A percentile compares a stretch with the other conserved stretches of the same genome.
These are phyloP conservation scores for Cyanoliseus patagonus DNA, from an alignment of 2,113 vertebrate genomes.

Conservation along the genomic window DNA sequence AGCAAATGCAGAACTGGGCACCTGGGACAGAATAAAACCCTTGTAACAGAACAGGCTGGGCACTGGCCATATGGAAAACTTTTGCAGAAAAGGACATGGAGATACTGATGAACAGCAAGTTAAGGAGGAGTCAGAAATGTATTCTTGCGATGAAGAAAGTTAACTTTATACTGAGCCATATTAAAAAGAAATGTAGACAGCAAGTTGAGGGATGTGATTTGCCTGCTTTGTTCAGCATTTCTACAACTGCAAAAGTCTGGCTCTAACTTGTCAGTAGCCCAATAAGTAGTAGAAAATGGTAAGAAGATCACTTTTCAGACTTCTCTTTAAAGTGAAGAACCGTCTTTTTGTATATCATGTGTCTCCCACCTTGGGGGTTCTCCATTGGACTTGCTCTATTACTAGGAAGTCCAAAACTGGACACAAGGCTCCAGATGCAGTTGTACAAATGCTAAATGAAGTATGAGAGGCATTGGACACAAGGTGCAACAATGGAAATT, in stretches of 20 bases:
- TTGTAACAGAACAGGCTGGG: neutral
- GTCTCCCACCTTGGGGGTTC: fast-evolving
- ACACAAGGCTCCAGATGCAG: neutral
- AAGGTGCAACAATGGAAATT: neutral
- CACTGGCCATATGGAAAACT: neutral
- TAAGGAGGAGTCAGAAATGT: neutral
- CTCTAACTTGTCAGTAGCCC: neutral
- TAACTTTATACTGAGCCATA: neutral
- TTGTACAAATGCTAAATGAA: neutral
- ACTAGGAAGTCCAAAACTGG: neutral
- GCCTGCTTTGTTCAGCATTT: neutral
- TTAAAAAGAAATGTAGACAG: neutral
- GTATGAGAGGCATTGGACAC: neutral
- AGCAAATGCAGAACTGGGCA: neutral
- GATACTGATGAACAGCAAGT: neutral
- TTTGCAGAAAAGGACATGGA: neutral
- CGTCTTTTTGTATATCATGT: neutral
- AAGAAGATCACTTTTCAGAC: neutral
- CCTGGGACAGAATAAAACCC: neutral
- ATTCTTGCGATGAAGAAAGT: neutral
- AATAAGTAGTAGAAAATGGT: neutral
- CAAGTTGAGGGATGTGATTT: neutral
- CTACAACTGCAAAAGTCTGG: neutral
- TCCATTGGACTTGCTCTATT: neutral
- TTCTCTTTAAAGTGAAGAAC: neutral